These are phyloP conservation scores for Neopipo cinnamomea DNA, from an alignment of 2,113 vertebrate genomes.

Conservation along the genomic window DNA sequence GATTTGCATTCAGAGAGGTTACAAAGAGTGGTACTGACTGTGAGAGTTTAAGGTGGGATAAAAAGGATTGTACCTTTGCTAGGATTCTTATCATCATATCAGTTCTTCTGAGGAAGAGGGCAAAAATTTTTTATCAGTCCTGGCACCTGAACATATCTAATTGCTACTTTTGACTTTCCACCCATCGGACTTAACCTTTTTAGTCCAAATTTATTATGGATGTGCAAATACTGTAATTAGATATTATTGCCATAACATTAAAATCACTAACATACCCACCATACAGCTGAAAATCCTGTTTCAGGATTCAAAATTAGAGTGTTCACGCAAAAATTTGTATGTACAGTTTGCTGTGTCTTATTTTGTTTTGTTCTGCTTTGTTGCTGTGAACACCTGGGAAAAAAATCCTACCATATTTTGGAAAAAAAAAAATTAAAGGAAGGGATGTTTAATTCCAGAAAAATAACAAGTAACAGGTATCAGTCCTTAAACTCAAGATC, in stretches of 20 bases:
- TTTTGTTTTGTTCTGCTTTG: not conserved
- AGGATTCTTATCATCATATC: not conserved
- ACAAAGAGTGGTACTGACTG: not conserved
- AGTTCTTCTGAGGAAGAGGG: not conserved
- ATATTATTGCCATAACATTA: not conserved
- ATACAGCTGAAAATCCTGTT: not conserved
- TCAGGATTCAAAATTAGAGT: not conserved
- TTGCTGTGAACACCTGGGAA: not conserved
- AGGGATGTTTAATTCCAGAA: not conserved
- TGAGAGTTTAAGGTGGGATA: not conserved
- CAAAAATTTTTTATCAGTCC: not conserved
- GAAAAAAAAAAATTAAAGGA: not conserved
- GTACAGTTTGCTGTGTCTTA: not conserved
- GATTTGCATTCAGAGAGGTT: not conserved
- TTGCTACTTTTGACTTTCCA: not conserved
- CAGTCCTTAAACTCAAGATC: not conserved
- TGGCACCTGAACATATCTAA: not conserved
- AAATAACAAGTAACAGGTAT: not conserved
- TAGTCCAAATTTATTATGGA: not conserved
- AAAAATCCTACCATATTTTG: accelerated
- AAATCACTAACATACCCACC: not conserved
- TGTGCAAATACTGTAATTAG: not conserved
- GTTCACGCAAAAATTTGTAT: not conserved
- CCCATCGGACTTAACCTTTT: accelerated
- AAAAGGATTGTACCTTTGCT: not conserved